Evolutionary conservation across 2,888 invertebrate species (phyloP).

Genomic region (Hemistola chrysoprasaria): DNA sequence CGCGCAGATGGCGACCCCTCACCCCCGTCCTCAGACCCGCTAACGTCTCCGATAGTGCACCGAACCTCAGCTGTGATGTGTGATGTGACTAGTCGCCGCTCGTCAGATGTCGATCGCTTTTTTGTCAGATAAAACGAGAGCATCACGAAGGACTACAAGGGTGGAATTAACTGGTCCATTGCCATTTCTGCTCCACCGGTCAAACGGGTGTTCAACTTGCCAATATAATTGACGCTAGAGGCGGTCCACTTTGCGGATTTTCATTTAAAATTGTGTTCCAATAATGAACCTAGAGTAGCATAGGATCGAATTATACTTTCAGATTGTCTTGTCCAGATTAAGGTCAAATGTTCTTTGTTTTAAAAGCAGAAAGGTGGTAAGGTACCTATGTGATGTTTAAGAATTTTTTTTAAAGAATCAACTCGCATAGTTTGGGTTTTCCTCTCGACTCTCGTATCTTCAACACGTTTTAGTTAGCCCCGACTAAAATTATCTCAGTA

Average conservation of each 20-base stretch:
- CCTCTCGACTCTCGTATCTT: constrained; percentile 3
- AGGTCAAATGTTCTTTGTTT: constrained; percentile 9
- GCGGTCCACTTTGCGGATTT: constrained; percentile 26
- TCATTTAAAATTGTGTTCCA: constrained; percentile 27
- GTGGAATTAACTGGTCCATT: constrained; percentile 30
- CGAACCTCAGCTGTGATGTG: constrained; percentile 60
- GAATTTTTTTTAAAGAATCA: constrained; percentile 3
- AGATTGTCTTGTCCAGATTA: constrained; percentile 8
- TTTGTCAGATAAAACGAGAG: constrained; percentile 49
- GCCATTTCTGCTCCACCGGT: constrained; percentile 28
- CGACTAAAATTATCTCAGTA: constrained; percentile 22
- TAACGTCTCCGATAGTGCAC: constrained; percentile 55
- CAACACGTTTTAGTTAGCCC: constrained; percentile 1
- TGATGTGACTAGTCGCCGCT: constrained; percentile 30
- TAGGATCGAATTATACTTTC: constrained; percentile 16
- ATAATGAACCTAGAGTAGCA: constrained; percentile 22
- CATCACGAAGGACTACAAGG: constrained; percentile 32
- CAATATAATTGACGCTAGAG: constrained; percentile 28
- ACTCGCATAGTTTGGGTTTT: constrained; percentile 3
- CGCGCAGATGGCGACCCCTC: constrained; percentile 52
- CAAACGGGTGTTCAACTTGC: constrained; percentile 29
- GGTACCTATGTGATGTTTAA: constrained; percentile 12
- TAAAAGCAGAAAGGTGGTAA: constrained; percentile 9
- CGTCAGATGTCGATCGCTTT: constrained; percentile 75
- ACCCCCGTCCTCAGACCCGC: constrained; percentile 35